Conservation (phyloP, 2,888 invertebrate genomes). For the Rhagonycha fulva region DNA sequence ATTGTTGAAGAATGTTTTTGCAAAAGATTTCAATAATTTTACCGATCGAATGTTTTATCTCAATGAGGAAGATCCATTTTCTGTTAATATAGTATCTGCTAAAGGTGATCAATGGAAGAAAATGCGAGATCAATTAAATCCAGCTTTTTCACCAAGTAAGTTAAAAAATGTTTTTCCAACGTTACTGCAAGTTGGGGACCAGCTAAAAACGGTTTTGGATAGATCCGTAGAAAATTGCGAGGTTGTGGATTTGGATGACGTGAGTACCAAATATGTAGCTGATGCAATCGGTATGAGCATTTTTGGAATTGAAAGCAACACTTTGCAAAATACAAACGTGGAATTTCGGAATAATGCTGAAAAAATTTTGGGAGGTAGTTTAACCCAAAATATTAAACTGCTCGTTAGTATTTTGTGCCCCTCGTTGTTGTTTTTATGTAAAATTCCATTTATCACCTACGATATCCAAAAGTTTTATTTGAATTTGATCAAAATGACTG, state of each 20-base stretch:
- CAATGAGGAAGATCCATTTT: background rate
- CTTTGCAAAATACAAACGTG: background rate
- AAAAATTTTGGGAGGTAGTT: background rate
- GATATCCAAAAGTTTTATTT: background rate
- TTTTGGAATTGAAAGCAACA: background rate
- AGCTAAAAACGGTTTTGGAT: background rate
- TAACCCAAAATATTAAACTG: background rate
- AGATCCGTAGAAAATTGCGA: background rate
- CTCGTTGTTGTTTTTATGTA: background rate
- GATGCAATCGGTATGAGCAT: background rate
- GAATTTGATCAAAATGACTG: background rate
- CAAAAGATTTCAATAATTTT: background rate
- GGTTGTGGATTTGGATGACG: background rate
- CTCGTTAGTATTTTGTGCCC: background rate
- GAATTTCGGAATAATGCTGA: background rate
- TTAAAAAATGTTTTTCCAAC: background rate
- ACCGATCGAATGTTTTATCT: background rate
- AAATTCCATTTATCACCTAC: background rate
- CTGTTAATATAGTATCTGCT: background rate
- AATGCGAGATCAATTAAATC: background rate
- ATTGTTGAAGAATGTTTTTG: background rate
- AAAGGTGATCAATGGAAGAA: background rate
- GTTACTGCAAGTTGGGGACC: background rate
- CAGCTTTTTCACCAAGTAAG: background rate
- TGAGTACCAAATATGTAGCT: background rate